Percentiles rank a stretch among this genome's conserved stretches.
Conservation (phyloP, 2,113 vertebrate species). For the Burhinus bistriatus region DNA sequence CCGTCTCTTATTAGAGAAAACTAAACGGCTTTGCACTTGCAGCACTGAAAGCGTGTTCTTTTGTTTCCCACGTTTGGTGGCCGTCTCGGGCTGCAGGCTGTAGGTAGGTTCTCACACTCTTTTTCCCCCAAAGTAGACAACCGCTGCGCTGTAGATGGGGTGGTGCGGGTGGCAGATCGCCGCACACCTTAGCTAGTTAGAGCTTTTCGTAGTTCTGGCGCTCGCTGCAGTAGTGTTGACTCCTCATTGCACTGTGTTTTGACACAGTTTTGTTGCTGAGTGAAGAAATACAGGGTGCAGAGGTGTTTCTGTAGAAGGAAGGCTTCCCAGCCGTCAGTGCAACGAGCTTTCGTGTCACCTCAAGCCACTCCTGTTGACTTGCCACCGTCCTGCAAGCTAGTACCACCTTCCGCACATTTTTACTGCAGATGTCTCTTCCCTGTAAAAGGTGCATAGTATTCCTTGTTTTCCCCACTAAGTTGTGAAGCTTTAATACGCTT, state of each 20-base stretch:
- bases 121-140: not conserved
- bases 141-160: not conserved
- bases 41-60: not conserved
- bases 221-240: fast-evolving
- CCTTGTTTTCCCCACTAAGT: not conserved
- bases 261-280: not conserved
- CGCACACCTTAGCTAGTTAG: fast-evolving
- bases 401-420: not conserved
- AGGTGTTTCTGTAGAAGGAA: not conserved
- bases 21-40: not conserved
- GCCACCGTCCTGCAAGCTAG: fast-evolving
- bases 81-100: not conserved
- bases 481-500: not conserved
- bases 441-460: not conserved
- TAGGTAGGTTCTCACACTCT: not conserved
- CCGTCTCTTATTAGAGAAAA: fast-evolving
- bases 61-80: not conserved
- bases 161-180: fast-evolving
- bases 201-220: not conserved
- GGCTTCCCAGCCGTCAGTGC: not conserved
- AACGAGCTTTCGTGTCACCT: fast-evolving
- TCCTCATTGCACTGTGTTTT: not conserved
- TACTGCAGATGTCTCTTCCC: not conserved
- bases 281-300: not conserved
- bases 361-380: not conserved